Evolutionary conservation across 2,888 invertebrate genomes (phyloP).

Genomic region (Eremobia ochroleuca): DNA sequence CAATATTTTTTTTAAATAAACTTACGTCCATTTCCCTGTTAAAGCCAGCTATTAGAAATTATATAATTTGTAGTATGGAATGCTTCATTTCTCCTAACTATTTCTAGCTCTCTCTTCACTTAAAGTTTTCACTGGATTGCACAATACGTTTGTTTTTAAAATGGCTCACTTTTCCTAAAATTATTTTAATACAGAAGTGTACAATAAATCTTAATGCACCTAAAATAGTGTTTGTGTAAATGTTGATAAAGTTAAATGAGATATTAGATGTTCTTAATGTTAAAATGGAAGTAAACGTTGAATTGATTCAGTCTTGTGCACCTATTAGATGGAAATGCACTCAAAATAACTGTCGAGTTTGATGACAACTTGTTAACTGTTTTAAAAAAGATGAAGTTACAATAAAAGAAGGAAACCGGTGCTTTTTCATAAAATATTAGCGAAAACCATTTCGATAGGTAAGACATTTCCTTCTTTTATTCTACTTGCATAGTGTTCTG

Average conservation of each 20-base stretch:
- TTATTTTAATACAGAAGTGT: constrained; percentile 80
- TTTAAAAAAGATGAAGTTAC: constrained; percentile 63
- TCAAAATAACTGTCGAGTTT: constrained; percentile 69
- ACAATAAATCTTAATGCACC: constrained; percentile 83
- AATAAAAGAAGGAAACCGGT: constrained; percentile 78
- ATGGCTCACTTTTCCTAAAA: constrained; percentile 91
- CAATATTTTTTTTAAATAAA: constrained; percentile 76
- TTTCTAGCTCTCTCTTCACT: constrained; percentile 89
- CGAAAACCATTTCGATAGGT: constrained; percentile 53
- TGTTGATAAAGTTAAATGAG: constrained; percentile 73
- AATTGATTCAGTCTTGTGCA: constrained; percentile 76
- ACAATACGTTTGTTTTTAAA: constrained; percentile 90
- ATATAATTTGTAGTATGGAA: constrained; percentile 89
- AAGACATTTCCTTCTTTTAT: constrained; percentile 80
- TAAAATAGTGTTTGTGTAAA: constrained; percentile 82
- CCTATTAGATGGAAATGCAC: constrained; percentile 83
- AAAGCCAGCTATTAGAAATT: constrained; percentile 90
- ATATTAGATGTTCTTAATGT: constrained; percentile 73
- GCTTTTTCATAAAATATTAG: constrained; percentile 36
- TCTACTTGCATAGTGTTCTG: constrained; percentile 71
- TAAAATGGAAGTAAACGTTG: constrained; percentile 76
- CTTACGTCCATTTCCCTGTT: constrained; percentile 91
- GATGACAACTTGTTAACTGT: constrained; percentile 67
- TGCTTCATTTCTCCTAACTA: constrained; percentile 90
- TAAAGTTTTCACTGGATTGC: constrained; percentile 89